Percentiles rank a stretch among this genome's conserved stretches.
Conservation (phyloP, 2,888 invertebrate species). For the Sepioteuthis lessoniana region DNA sequence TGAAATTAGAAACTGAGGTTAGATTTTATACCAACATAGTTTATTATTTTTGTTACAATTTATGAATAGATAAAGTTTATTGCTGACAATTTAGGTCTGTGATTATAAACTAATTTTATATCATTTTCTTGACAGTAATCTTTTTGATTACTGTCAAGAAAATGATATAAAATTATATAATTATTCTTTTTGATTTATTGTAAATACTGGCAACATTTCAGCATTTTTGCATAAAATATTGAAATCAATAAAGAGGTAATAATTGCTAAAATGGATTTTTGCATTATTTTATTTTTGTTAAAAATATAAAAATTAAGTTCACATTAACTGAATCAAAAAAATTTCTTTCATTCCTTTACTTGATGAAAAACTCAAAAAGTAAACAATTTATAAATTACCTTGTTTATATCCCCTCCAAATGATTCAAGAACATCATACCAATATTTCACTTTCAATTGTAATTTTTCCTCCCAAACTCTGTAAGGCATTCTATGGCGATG, state of each 20-base stretch:
- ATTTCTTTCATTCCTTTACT: background rate
- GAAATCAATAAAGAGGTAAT: background rate
- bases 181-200: background rate
- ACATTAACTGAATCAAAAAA: background rate
- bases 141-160: background rate
- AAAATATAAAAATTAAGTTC: background rate
- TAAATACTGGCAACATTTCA: background rate
- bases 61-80: background rate
- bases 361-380: background rate
- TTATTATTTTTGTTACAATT: background rate
- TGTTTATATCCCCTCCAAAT: constrained; percentile 71
- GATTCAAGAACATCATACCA: constrained; percentile 78
- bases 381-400: constrained; percentile 58
- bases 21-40: background rate
- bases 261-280: background rate
- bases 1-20: too few species aligned
- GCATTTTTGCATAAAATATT: background rate
- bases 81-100: background rate
- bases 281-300: background rate
- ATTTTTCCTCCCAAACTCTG: constrained; percentile 78
- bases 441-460: constrained; percentile 76
- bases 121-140: too few species aligned
- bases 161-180: background rate
- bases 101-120: too few species aligned
- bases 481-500: constrained; percentile 77